Base-by-base conservation (phyloP, 2,888 invertebrate species). In the Timema podura region DNA sequence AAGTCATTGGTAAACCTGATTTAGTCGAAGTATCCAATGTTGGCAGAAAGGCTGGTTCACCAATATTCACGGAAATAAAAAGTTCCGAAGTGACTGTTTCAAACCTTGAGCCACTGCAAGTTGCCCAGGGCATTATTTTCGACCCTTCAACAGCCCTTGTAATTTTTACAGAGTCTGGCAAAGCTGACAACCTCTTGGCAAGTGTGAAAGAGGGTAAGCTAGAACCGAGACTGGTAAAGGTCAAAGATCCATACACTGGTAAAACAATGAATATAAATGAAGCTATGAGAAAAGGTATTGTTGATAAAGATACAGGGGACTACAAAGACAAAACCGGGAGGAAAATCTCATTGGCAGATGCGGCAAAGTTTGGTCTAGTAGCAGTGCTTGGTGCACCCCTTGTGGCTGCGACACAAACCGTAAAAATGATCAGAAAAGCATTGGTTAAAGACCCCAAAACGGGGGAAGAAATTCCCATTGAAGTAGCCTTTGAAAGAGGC, bases 401-500 rank as follows among this genome's bases (percentile, higher is more conserved):
- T 67, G 86, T 90, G 6, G 91, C 89, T 6, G 88, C 89, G 1
- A 87, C 89, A 70, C 88, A 89, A 75, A 85, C 89, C 0, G 85
- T 90, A 69, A 88, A 90, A 79, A 85, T 89, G 0, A 85, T 91
- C 6, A 81, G 80, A 72, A 79, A 79, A 74, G 85, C 83, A 75
- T 88, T 91, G 83, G 68, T 73, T 7, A 46, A 64, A 69, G 94
- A 96, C 81, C 93, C 95, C 0, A 87, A 86, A 76, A 91, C 93
- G 0, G 93, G 92, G 5, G 89, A 92, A 78, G 88, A 89, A 78
- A 84, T 94, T 74, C 91, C 92, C 1, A 86, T 93, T 76, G 91
- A 92, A 80, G 89, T 91, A 68, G 95, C 95, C 5, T 87, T 92
- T 75, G 87, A 91, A 78, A 85, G 89, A 72, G 93, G 93, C 8